Evolutionary conservation across 2,113 vertebrate species (phyloP).

Genomic region (Rissa tridactyla): DNA sequence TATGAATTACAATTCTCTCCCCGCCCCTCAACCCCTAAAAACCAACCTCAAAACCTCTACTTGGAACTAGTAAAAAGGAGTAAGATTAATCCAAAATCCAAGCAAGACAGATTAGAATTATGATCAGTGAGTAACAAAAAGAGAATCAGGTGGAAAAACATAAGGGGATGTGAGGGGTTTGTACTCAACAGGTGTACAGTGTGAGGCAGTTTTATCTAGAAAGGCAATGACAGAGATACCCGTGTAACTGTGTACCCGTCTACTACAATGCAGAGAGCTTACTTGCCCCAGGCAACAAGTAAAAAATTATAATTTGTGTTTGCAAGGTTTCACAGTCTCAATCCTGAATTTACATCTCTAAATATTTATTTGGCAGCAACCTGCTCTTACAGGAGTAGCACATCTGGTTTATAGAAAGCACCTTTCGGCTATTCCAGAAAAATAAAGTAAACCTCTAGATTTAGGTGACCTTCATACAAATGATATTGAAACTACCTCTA

Average conservation of each 20-base stretch:
- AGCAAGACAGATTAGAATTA: neutral
- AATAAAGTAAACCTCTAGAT: neutral
- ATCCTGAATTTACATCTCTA: neutral
- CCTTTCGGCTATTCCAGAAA: neutral
- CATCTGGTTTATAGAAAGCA: neutral
- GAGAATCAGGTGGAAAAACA: neutral
- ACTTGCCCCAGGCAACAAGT: neutral
- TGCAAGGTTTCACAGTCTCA: neutral
- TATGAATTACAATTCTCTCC: neutral
- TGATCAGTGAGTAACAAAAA: neutral
- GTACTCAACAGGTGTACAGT: neutral
- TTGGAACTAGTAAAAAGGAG: neutral
- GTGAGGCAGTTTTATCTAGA: neutral
- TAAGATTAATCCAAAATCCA: neutral
- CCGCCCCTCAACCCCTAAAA: rapidly evolving
- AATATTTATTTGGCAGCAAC: neutral
- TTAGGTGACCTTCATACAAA: neutral
- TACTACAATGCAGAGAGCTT: neutral
- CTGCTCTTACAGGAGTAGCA: neutral
- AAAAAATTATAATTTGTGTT: neutral
- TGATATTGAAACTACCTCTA: neutral
- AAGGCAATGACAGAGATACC: neutral
- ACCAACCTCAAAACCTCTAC: neutral
- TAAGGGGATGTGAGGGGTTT: neutral
- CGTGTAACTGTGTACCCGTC: rapidly evolving